Evolutionary conservation across 2,888 invertebrate genomes (phyloP).

Genomic region (Autographa gamma): DNA sequence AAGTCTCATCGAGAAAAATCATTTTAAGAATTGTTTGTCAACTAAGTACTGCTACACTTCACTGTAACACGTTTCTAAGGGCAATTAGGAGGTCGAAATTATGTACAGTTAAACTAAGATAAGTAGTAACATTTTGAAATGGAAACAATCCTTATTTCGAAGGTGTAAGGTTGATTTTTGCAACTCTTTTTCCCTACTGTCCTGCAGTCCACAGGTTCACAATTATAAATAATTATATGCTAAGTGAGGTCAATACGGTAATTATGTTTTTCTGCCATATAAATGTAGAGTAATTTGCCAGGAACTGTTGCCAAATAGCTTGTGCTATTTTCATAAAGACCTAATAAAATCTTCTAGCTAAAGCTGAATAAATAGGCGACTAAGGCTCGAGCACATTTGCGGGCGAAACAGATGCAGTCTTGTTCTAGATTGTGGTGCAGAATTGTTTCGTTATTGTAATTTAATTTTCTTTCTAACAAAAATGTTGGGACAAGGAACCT

Average conservation of each 20-base stretch:
- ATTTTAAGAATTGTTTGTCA: too few relatives aligned
- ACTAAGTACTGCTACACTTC: too few relatives aligned
- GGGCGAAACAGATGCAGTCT: background rate
- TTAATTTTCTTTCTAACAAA: background rate
- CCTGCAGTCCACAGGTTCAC: background rate
- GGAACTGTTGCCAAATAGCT: constrained; percentile 28
- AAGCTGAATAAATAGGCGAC: constrained; percentile 6
- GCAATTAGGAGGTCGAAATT: background rate
- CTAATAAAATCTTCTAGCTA: constrained; percentile 18
- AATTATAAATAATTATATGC: constrained; percentile 20
- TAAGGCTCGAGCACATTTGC: background rate
- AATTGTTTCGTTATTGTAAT: background rate
- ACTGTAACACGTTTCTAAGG: background rate
- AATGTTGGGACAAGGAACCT: background rate
- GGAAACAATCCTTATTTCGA: background rate
- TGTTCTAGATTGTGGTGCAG: background rate
- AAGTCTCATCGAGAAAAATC: too few relatives aligned
- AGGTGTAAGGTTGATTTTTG: background rate
- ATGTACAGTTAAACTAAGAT: background rate
- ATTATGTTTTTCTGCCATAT: constrained; percentile 8
- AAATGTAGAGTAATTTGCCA: constrained; percentile 13
- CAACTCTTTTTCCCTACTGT: background rate
- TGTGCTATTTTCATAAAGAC: constrained; percentile 37
- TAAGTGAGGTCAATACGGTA: background rate
- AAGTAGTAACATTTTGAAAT: too few relatives aligned